Evolutionary conservation across 2,113 vertebrate genomes (phyloP), one percentile per base, ranked within the genome.

Genomic region (Otolemur garnettii): DNA sequence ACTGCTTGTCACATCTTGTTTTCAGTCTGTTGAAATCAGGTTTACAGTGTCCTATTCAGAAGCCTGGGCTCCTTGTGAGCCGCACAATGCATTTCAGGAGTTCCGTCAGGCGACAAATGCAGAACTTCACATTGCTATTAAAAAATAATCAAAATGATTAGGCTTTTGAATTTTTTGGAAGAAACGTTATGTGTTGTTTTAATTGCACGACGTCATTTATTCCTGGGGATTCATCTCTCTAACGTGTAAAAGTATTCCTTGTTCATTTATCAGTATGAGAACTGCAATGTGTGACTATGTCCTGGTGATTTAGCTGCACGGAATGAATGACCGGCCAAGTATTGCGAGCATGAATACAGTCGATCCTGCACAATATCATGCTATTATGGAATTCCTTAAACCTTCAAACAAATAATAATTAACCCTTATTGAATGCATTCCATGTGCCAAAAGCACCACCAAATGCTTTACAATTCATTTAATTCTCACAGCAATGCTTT

Each of bases 1-100:
- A 98, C 98, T 97, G 98, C 99, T 99, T 99, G 99, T 99, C 99
- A 99, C 99, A 99, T 98, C 99, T 98, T 99, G 99, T 99, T 99
- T 99, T 99, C 98, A 98, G 0, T 98, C 98, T 98, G 98, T 99
- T 98, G 98, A 98, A 98, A 99, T 99, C 98, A 98, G 98, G 98
- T 98, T 98, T 98, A 98, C 98, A 98, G 98, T 98, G 94, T 98
- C 92, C 98, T 98, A 99, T 99, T 99, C 98, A 99, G 97, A 97
- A 97, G 96, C 94, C 79, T 95, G 93, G 97, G 88, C 96, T 94
- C 94, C 98, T 98, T 98, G 98, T 94, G 98, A 98, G 6, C 17
- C 71, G 93, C 96, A 99, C 98, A 99, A 99, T 98, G 98, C 98
- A 98, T 98, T 99, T 98, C 98, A 98, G 97, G 95, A 95, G 35